Conservation (phyloP, 2,797 vertebrate species). For the Catamblyrhynchus diadema region DNA sequence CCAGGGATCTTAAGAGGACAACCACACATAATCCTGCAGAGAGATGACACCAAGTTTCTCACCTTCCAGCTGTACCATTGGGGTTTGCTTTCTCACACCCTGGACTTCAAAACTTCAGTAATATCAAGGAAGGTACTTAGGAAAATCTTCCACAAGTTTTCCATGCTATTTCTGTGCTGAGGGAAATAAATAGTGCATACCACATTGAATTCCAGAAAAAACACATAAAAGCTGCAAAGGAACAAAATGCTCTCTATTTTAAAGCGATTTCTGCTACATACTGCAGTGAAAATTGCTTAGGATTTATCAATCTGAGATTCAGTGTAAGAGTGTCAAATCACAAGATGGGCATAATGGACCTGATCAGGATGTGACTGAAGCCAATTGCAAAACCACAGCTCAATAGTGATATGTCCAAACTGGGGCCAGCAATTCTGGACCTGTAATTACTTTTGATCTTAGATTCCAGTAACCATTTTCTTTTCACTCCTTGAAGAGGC, state of each 20-base stretch:
- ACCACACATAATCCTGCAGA: not conserved
- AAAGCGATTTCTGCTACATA: not conserved
- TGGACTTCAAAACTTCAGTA: not conserved
- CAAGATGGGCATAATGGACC: not conserved
- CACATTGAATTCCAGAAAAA: not conserved
- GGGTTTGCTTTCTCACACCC: not conserved
- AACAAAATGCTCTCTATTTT: not conserved
- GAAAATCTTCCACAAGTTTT: not conserved
- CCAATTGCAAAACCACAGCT: not conserved
- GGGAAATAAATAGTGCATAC: not conserved
- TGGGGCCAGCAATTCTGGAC: not conserved
- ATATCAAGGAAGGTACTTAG: not conserved
- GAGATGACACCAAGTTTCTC: not conserved
- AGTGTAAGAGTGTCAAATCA: not conserved
- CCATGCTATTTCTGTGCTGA: not conserved
- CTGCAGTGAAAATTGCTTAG: slow-evolving; percentile 19
- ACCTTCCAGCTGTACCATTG: not conserved
- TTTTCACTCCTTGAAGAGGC: not conserved
- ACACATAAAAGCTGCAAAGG: not conserved
- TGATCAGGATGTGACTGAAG: not conserved
- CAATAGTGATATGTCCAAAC: not conserved
- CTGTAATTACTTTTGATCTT: not conserved
- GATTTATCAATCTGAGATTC: not conserved
- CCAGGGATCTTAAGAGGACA: not conserved
- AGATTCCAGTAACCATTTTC: not conserved